phyloP scores from a whole-genome alignment of 2,797 vertebrate species.

The Pseudochaenichthys georgianus region DNA sequence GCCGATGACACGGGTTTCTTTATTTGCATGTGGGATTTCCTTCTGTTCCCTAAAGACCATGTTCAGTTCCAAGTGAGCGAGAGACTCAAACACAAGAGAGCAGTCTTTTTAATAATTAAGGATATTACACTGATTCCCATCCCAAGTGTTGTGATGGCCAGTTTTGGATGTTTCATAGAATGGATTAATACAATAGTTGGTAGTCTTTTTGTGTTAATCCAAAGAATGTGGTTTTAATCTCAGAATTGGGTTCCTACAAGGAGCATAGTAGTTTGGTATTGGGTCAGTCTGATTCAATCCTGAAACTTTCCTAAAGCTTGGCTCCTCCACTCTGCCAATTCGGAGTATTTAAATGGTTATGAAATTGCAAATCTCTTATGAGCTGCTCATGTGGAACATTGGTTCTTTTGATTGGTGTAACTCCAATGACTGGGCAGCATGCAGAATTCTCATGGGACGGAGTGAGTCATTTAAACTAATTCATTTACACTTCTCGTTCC shows the following conservation, averaged over 20 bases:
- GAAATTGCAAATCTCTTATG: constrained; percentile 59
- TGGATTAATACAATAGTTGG: too few species aligned
- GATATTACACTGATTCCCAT: not conserved
- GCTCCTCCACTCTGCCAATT: constrained; percentile 26
- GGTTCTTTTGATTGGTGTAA: constrained; percentile 64
- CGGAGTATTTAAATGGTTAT: constrained; percentile 47
- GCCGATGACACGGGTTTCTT: constrained; percentile 20
- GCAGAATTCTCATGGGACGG: constrained; percentile 12
- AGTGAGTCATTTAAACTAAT: constrained; percentile 41
- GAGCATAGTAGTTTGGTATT: not conserved
- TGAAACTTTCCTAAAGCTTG: constrained; percentile 13
- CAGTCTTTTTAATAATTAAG: not conserved
- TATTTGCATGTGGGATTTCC: not conserved
- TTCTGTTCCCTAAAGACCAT: constrained; percentile 10
- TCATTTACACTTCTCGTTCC: constrained; percentile 27
- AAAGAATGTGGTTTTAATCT: not conserved
- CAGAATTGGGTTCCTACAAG: not conserved
- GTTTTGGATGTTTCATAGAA: too few species aligned
- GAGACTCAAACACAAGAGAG: constrained; percentile 6
- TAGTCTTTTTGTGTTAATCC: not conserved
- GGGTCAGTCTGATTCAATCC: constrained; percentile 4
- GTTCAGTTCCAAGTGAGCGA: not conserved
- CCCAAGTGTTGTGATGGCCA: too few species aligned
- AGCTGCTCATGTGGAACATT: constrained; percentile 76
- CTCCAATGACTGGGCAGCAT: constrained; percentile 57